Evolutionary conservation across 1,140 invertebrate species (phyloP), one percentile per base, ranked within the genome.

Genomic region (Drosophila tristis): DNA sequence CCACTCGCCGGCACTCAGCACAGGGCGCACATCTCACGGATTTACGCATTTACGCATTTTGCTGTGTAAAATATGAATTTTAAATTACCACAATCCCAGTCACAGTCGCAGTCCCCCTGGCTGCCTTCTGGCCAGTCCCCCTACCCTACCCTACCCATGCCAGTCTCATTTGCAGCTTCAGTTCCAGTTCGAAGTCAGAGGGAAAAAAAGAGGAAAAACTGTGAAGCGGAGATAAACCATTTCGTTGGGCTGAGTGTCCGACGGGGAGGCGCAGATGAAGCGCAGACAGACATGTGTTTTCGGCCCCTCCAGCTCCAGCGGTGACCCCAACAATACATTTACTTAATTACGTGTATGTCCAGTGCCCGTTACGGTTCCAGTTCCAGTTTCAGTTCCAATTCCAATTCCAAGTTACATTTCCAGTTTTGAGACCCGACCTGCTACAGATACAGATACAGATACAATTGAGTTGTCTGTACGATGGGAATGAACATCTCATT

Each of bases 61-160:
- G 64, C 42, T 64, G 59, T 53, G 74, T 86, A 87, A 86, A 87
- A 82, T 86, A 87, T 86, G 78, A 87, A 87, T 81, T 87, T 86
- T 78, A 86, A 81, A 87, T 86, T 86, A 84, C 62, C 65, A 20
- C 61, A 58, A 51, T 16, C 49, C 48, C 55, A 49, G 65, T 13
- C 48, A 8, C 4, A 26, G 60, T 29, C 7, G 2, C 31, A 31
- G 31, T 3, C 7, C 25, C 20, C n/a, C 54, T 8, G 2, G 20
- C 13, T 62, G 5, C 7, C 7, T 2, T 2, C 13, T 0, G n/a
- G 20, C 26, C 44, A 48, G 45, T 55, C 48, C 64, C 29, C 43
- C 54, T 56, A 0, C 26, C 6, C n/a, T n/a, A n/a, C n/a, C n/a
- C 29, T 7, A 8, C 8, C 31, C 31, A 35, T 70, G 23, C 51